phyloP scores from a whole-genome alignment of 2,797 vertebrate genomes.

The Gallinago nigripennis region DNA sequence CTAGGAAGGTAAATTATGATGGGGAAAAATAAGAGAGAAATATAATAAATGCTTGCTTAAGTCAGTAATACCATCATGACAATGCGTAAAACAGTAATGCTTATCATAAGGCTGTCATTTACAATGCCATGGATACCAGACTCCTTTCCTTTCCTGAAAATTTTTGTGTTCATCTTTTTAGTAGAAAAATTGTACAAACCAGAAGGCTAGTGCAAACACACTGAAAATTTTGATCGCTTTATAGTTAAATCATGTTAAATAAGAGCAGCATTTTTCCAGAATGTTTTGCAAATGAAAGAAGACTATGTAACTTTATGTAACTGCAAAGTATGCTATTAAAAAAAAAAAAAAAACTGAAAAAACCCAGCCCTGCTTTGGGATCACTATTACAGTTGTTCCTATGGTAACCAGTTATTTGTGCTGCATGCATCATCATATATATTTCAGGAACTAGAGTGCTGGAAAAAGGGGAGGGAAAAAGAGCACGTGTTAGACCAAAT shows the following conservation, averaged over 20 bases:
- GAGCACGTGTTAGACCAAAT: conserved; percentile 6
- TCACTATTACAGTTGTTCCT: conserved; percentile 64
- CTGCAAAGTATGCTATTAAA: neutral
- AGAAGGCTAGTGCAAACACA: neutral
- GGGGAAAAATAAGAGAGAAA: neutral
- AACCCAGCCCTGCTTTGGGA: conserved; percentile 17
- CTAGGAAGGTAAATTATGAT: neutral
- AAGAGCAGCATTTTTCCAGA: neutral
- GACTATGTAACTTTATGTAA: neutral
- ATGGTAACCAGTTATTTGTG: conserved; percentile 69
- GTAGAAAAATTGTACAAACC: neutral
- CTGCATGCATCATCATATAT: conserved; percentile 64
- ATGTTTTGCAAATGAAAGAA: neutral
- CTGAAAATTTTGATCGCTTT: neutral
- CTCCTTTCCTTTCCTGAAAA: neutral
- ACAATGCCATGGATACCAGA: neutral
- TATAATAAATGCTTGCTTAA: neutral
- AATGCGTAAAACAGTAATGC: neutral
- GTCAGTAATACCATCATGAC: neutral
- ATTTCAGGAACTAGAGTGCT: conserved; percentile 59
- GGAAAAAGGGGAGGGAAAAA: neutral
- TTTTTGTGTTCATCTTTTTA: neutral
- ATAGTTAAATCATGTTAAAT: neutral
- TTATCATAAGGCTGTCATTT: neutral
- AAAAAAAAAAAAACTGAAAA: neutral